A percentile compares a stretch with the other conserved stretches of the same genome.
These are phyloP conservation scores for Poecile atricapillus DNA, from an alignment of 2,113 vertebrate species.

Conservation along the genomic window DNA sequence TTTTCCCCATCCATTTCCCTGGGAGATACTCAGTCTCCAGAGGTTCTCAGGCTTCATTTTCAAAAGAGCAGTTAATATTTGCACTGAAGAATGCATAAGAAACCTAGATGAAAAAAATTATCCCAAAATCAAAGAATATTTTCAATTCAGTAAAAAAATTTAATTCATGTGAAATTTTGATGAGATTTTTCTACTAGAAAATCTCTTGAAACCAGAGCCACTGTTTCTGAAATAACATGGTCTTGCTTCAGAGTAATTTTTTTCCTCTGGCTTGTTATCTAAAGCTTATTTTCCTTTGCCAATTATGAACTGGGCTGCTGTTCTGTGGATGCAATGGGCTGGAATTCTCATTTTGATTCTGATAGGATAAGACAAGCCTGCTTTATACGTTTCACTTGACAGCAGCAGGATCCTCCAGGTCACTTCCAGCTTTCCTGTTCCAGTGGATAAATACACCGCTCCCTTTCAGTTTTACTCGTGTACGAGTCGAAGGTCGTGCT, in stretches of 20 bases:
- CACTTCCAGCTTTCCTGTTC: conserved; percentile 41
- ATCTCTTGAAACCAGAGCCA: not conserved
- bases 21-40: not conserved
- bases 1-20: not conserved
- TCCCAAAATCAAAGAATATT: not conserved
- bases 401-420: conserved; percentile 41
- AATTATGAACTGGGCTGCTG: not conserved
- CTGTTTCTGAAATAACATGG: not conserved
- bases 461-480: conserved; percentile 37
- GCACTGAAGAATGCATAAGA: not conserved
- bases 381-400: conserved; percentile 33
- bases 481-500: not conserved
- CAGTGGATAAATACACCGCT: not conserved
- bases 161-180: not conserved
- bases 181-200: not conserved
- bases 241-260: not conserved
- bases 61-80: not conserved
- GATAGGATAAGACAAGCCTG: conserved; percentile 17
- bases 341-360: conserved; percentile 31
- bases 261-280: not conserved
- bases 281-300: conserved; percentile 8
- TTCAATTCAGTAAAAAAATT: not conserved
- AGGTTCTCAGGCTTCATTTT: not conserved
- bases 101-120: not conserved
- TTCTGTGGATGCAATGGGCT: not conserved